These are phyloP conservation scores for Machimus rusticus DNA, from an alignment of 2,888 invertebrate species.

Conservation along the genomic window DNA sequence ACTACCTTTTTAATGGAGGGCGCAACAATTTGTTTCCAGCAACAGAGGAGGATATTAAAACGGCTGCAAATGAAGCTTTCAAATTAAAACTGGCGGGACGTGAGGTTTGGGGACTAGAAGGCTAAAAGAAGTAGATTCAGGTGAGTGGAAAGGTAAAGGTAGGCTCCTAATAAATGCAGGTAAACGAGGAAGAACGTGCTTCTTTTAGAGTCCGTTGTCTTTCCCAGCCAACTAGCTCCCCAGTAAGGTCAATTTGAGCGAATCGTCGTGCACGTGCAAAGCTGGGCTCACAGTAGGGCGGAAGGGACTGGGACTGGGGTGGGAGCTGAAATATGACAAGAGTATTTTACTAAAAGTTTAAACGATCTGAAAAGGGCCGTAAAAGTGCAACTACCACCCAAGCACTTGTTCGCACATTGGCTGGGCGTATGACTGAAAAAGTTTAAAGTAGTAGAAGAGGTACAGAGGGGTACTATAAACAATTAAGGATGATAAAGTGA, in stretches of 20 bases:
- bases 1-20: not conserved
- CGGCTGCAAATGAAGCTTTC: constrained; percentile 23
- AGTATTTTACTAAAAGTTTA: not conserved
- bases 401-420: not conserved
- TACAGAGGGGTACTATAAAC: not conserved
- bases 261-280: not conserved
- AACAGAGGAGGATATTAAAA: not conserved
- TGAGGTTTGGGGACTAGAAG: not conserved
- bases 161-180: not conserved
- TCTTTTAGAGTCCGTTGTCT: not conserved
- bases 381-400: not conserved
- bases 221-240: not conserved
- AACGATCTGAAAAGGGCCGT: not conserved
- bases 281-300: not conserved
- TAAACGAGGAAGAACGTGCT: not conserved
- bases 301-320: not conserved
- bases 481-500: not conserved
- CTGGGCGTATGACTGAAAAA: not conserved
- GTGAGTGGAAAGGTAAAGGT: not conserved
- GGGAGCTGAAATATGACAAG: not conserved
- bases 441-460: not conserved
- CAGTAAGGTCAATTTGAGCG: constrained; percentile 16
- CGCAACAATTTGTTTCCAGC: not conserved
- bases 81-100: not conserved
- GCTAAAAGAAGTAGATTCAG: not conserved